Evolutionary conservation across 2,888 invertebrate genomes (phyloP).

Genomic region (Xestoiulus laeticollis): DNA sequence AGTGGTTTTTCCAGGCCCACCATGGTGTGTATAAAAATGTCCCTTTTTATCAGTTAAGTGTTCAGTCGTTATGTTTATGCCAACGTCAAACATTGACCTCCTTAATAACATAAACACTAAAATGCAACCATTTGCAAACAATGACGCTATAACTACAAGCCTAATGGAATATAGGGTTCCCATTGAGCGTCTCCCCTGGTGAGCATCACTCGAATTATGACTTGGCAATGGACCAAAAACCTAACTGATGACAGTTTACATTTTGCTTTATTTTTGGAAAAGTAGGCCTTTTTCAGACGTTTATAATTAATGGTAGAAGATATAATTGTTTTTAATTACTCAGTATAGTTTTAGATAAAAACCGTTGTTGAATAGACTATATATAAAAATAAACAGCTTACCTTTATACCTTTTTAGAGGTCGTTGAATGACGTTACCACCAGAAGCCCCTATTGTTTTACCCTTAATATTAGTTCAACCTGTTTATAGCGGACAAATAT

Average conservation of each 20-base stretch:
- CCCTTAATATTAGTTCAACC: too few species aligned
- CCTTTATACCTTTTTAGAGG: too few species aligned
- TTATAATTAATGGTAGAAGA: not conserved
- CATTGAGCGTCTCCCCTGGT: not conserved
- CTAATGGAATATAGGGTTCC: not conserved
- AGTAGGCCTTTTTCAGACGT: not conserved
- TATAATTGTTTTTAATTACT: too few species aligned
- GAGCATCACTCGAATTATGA: not conserved
- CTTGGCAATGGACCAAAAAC: not conserved
- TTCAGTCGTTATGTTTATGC: not conserved
- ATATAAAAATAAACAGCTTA: too few species aligned
- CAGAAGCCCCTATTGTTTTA: too few species aligned
- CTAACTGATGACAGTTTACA: not conserved
- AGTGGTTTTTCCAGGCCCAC: not conserved
- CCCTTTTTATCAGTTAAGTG: slow-evolving; percentile 21
- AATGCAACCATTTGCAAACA: not conserved
- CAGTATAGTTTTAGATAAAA: too few species aligned
- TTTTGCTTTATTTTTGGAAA: not conserved
- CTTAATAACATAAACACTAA: not conserved
- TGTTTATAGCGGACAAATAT: too few species aligned
- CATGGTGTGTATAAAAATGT: not conserved
- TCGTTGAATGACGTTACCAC: too few species aligned
- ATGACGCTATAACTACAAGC: not conserved
- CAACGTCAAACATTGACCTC: slow-evolving; percentile 3
- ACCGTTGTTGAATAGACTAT: too few species aligned